Percentiles rank a stretch among this genome's conserved stretches.
Evolutionary conservation across 2,888 invertebrate species (phyloP).

Genomic region (Pollenia angustigena): DNA sequence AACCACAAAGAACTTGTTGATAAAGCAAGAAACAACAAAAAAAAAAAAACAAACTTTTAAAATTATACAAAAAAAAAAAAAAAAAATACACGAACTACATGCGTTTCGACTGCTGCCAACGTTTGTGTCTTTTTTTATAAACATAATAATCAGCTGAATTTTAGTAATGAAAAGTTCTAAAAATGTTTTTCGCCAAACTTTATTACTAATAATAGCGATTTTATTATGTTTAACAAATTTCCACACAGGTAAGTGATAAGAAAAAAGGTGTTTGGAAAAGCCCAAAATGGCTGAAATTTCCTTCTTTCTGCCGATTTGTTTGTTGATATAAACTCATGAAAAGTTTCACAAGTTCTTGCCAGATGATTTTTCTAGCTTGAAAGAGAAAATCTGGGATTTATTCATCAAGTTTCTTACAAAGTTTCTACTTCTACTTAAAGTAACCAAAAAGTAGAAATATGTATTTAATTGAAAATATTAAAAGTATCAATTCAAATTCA

Average conservation of each 20-base stretch:
- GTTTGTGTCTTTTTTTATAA: background rate
- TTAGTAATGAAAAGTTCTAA: constrained; percentile 45
- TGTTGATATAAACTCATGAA: background rate
- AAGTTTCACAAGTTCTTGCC: constrained; percentile 1
- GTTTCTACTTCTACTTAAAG: too few species aligned
- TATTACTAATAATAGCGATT: constrained; percentile 29
- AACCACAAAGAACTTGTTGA: constrained; percentile 25
- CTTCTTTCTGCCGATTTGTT: background rate
- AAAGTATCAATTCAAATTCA: background rate
- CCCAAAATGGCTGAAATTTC: background rate
- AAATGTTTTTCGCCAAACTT: constrained; percentile 4
- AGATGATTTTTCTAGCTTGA: background rate
- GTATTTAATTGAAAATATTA: too few species aligned
- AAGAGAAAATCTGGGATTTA: too few species aligned
- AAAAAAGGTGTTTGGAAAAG: background rate
- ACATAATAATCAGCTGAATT: background rate
- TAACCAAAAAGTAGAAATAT: too few species aligned
- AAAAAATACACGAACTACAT: constrained; percentile 14
- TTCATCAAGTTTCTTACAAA: too few species aligned
- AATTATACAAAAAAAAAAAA: background rate
- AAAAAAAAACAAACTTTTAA: background rate
- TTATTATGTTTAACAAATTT: constrained; percentile 42
- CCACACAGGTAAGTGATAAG: constrained; percentile 55
- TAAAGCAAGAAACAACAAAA: background rate
- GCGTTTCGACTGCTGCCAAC: constrained; percentile 24